These are phyloP conservation scores for Hycleus phaleratus DNA, from an alignment of 1,140 invertebrate genomes.

Conservation along the genomic window DNA sequence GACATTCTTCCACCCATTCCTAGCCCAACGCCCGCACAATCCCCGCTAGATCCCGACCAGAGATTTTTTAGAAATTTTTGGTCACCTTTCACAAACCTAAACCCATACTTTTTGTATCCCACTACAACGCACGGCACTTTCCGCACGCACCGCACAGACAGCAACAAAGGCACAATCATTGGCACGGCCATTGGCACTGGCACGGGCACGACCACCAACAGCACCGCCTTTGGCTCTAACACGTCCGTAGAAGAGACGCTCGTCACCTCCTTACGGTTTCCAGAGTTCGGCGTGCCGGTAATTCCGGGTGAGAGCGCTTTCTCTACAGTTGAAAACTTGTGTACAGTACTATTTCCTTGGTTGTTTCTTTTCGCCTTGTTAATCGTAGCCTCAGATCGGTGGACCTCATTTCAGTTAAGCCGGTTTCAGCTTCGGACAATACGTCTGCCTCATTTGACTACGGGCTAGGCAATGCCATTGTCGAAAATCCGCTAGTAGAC, in stretches of 20 bases:
- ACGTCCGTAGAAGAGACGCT: conserved; percentile 41
- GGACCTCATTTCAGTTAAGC: conserved; percentile 44
- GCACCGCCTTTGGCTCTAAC: conserved; percentile 30
- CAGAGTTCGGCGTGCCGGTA: conserved; percentile 36
- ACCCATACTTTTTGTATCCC: conserved; percentile 50
- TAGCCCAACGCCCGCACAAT: conserved; percentile 49
- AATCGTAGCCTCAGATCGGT: conserved; percentile 12
- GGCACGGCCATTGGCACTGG: conserved; percentile 34
- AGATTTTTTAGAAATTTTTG: conserved; percentile 47
- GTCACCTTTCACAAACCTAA: conserved; percentile 48
- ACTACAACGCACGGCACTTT: conserved; percentile 39
- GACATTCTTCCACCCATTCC: conserved; percentile 49
- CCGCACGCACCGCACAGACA: conserved; percentile 33
- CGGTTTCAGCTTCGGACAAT: conserved; percentile 43
- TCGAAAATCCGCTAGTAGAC: conserved; percentile 41
- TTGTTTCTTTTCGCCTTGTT: conserved; percentile 9
- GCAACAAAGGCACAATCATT: conserved; percentile 30
- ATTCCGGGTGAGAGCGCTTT: conserved; percentile 35
- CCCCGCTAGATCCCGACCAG: conserved; percentile 46
- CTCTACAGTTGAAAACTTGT: conserved; percentile 17
- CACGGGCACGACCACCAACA: conserved; percentile 36
- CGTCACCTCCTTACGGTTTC: conserved; percentile 33
- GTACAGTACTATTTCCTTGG: conserved; percentile 7
- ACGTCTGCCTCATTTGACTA: conserved; percentile 37
- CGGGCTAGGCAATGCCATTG: conserved; percentile 35